Conservation (phyloP, 2,113 vertebrate genomes). For the Nycticryphes semicollaris region DNA sequence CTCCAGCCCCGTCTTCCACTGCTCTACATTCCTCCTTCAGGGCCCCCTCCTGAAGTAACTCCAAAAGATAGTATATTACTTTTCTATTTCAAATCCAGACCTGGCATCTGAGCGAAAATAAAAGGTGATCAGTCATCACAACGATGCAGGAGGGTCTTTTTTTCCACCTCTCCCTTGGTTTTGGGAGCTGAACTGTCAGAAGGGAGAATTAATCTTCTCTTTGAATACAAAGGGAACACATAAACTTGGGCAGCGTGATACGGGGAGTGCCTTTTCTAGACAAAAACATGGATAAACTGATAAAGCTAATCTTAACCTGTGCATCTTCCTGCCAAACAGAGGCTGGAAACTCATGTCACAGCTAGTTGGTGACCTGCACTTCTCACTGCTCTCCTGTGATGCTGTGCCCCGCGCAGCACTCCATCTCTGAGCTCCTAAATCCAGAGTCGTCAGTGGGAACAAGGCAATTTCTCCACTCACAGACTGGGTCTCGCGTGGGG, state of each 20-base stretch:
- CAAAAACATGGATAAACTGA: neutral
- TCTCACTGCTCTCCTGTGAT: neutral
- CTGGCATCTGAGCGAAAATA: neutral
- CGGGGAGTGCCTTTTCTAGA: neutral
- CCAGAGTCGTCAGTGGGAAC: neutral
- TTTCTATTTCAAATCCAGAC: slow-evolving; percentile 47
- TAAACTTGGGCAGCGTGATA: neutral
- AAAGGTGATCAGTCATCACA: neutral
- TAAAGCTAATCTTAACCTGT: neutral
- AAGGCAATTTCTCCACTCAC: neutral
- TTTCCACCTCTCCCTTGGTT: neutral
- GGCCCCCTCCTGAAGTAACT: neutral
- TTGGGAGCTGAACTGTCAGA: neutral
- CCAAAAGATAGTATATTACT: neutral
- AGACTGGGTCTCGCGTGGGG: neutral
- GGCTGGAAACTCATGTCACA: neutral
- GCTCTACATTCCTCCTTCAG: neutral
- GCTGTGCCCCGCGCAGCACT: neutral
- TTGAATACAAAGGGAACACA: neutral
- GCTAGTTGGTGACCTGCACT: neutral
- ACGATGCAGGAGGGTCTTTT: neutral
- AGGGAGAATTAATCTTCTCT: neutral
- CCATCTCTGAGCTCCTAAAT: neutral
- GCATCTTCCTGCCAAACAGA: neutral
- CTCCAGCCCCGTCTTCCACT: neutral